Percentiles rank a stretch among this genome's conserved stretches.
Evolutionary conservation across 1,140 invertebrate species (phyloP).

Genomic region (Bombyx mori): ASM3026992v2 NC_085121.1:9115001-9115500

Average conservation of each 20-base stretch:
- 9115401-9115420: too few relatives aligned
- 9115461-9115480: too few relatives aligned
- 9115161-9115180: conserved; percentile 74
- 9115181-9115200: conserved; percentile 83
- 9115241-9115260: conserved; percentile 78
- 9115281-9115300: conserved; percentile 12
- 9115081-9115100: not conserved
- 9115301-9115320: conserved; percentile 16
- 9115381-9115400: too few relatives aligned
- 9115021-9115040: conserved; percentile 44
- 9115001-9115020: conserved; percentile 79
- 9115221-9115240: conserved; percentile 78
- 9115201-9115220: conserved; percentile 78
- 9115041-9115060: too few relatives aligned
- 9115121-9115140: conserved; percentile 67
- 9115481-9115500: too few relatives aligned
- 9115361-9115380: conserved; percentile 13
- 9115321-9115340: conserved; percentile 7
- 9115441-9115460: too few relatives aligned
- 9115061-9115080: too few relatives aligned
- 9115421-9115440: too few relatives aligned
- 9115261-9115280: conserved; percentile 24
- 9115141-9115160: conserved; percentile 71
- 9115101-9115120: conserved; percentile 9
- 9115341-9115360: conserved; percentile 40